These are phyloP conservation scores for Melanotaenia trifasciata DNA, from an alignment of 2,797 vertebrate species.

Conservation along the genomic window DNA sequence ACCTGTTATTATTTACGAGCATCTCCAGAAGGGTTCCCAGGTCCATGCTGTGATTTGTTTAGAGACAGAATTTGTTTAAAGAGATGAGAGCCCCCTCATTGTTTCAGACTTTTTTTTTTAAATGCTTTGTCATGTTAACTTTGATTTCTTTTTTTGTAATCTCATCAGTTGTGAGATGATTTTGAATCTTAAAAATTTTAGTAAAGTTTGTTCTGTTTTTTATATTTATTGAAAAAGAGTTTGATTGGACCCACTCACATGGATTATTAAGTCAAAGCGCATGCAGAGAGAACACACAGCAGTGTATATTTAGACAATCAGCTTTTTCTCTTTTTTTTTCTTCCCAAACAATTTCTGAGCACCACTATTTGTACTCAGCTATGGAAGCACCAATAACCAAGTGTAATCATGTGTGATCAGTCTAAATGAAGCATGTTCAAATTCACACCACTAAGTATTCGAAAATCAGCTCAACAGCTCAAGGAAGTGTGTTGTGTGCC, in stretches of 20 bases:
- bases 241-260: neutral
- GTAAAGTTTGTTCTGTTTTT: neutral
- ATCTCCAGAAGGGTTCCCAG: neutral
- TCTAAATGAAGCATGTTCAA: conserved; percentile 70
- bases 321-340: conserved; percentile 19
- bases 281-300: conserved; percentile 7
- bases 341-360: conserved; percentile 13
- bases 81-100: neutral
- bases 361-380: conserved; percentile 7
- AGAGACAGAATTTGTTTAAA: neutral
- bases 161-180: neutral
- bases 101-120: too few relatives aligned
- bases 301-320: conserved; percentile 23
- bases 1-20: neutral
- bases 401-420: conserved; percentile 69
- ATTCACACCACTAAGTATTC: conserved; percentile 65
- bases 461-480: conserved; percentile 57
- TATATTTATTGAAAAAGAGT: neutral
- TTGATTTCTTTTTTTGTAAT: too few relatives aligned
- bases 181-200: neutral
- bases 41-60: neutral
- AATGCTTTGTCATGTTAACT: neutral
- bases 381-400: conserved; percentile 23
- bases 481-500: conserved; percentile 53
- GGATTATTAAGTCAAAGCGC: neutral